Evolutionary conservation across 2,888 invertebrate genomes (phyloP).

Genomic region (Mayetiola destructor): DNA sequence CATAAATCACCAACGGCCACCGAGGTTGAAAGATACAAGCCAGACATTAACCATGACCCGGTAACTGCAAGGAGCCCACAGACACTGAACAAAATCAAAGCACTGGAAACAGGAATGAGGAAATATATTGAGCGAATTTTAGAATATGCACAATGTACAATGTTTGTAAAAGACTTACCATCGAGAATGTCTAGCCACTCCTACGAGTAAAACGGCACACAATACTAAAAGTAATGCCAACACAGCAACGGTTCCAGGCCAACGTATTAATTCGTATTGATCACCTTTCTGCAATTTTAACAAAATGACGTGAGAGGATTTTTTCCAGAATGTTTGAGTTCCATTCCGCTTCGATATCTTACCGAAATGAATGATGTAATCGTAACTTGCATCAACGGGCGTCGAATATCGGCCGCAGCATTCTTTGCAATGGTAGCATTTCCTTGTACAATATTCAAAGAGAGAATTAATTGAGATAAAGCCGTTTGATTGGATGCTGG

Average conservation of each 20-base stretch:
- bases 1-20: conserved; percentile 79
- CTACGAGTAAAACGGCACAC: conserved; percentile 77
- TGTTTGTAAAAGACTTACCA: neutral
- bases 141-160: neutral
- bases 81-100: conserved; percentile 78
- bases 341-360: conserved; percentile 18
- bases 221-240: conserved; percentile 72
- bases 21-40: conserved; percentile 68
- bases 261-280: conserved; percentile 60
- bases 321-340: neutral
- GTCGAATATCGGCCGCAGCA: conserved; percentile 60
- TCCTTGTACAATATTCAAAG: conserved; percentile 52
- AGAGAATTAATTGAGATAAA: conserved; percentile 51
- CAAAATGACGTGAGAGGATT: neutral
- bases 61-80: conserved; percentile 74
- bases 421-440: conserved; percentile 62
- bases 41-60: conserved; percentile 77
- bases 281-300: conserved; percentile 46
- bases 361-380: conserved; percentile 44
- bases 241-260: conserved; percentile 82
- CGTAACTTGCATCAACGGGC: conserved; percentile 55
- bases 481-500: conserved; percentile 66
- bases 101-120: conserved; percentile 37
- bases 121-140: neutral
- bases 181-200: conserved; percentile 75